Evolutionary conservation across 1,140 invertebrate species (phyloP).

Genomic region (Pseudachorutes palmiensis): DNA sequence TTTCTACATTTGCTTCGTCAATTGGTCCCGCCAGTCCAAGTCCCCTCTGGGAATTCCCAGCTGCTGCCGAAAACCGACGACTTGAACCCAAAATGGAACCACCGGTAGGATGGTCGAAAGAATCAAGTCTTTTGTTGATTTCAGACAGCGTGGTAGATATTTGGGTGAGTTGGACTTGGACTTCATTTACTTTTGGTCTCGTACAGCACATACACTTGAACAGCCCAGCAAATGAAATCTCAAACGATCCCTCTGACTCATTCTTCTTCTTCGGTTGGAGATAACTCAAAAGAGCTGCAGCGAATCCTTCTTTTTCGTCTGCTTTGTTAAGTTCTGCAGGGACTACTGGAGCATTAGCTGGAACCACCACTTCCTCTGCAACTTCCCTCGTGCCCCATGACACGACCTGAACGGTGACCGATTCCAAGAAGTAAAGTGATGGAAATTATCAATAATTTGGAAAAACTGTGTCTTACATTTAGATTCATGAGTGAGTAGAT

Average conservation of each 20-base stretch:
- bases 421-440: too few relatives aligned
- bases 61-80: neutral
- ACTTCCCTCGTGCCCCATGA: conserved; percentile 98
- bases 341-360: neutral
- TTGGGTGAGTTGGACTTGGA: conserved; percentile 73
- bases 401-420: conserved; percentile 75
- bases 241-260: conserved; percentile 81
- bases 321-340: conserved; percentile 50
- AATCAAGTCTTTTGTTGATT: conserved; percentile 66
- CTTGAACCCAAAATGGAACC: neutral
- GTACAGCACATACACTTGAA: conserved; percentile 85
- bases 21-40: too few relatives aligned
- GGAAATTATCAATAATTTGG: too few relatives aligned
- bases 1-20: too few relatives aligned
- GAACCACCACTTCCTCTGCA: conserved; percentile 60
- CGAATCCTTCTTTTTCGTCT: conserved; percentile 68
- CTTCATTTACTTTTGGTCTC: conserved; percentile 71
- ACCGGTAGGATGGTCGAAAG: neutral
- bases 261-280: conserved; percentile 67
- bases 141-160: conserved; percentile 75
- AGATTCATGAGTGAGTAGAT: conserved; percentile 96
- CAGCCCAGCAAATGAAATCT: conserved; percentile 77
- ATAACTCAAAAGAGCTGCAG: conserved; percentile 71
- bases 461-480: conserved; percentile 41
- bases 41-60: too few relatives aligned